Percentiles rank a stretch among this genome's conserved stretches.
Conservation (phyloP, 30 jellyfish, hydroid and myxozoan species). For the Turritopsis rubra region DNA sequence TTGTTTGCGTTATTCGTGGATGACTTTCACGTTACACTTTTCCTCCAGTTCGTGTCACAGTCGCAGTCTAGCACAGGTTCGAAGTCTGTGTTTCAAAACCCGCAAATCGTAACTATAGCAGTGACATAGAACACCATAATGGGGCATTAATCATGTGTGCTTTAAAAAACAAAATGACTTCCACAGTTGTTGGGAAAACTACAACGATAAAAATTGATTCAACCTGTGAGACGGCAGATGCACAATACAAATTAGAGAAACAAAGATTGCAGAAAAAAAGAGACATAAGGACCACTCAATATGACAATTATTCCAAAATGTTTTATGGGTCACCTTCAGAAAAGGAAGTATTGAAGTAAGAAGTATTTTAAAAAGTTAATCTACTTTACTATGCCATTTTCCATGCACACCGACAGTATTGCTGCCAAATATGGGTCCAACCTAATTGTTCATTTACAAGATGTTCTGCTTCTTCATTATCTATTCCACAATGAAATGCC, state of each 20-base stretch:
- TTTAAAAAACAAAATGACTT: not conserved
- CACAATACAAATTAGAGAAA: constrained; percentile 39
- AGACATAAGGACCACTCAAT: constrained; percentile 34
- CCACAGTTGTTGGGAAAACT: not conserved
- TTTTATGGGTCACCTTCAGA: constrained; percentile 64
- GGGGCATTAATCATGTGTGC: not conserved
- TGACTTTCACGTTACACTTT: no score
- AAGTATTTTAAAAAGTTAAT: no score
- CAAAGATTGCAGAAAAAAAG: constrained; percentile 44
- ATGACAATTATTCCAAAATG: constrained; percentile 28
- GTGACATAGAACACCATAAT: not conserved
- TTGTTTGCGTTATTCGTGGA: no score
- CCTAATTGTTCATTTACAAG: no score
- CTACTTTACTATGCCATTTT: no score
- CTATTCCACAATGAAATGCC: no score
- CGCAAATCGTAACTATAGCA: not conserved
- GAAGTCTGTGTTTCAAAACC: not conserved
- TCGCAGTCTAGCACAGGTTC: not conserved
- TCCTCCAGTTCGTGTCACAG: not conserved
- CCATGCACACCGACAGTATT: no score
- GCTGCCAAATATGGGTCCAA: no score
- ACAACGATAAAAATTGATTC: constrained; percentile 18
- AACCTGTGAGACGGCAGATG: constrained; percentile 56
- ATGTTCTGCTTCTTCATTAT: no score
- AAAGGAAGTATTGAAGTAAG: constrained; percentile 53